These are phyloP conservation scores for Eupeodes luniger DNA, from an alignment of 2,888 invertebrate species.

Conservation along the genomic window DNA sequence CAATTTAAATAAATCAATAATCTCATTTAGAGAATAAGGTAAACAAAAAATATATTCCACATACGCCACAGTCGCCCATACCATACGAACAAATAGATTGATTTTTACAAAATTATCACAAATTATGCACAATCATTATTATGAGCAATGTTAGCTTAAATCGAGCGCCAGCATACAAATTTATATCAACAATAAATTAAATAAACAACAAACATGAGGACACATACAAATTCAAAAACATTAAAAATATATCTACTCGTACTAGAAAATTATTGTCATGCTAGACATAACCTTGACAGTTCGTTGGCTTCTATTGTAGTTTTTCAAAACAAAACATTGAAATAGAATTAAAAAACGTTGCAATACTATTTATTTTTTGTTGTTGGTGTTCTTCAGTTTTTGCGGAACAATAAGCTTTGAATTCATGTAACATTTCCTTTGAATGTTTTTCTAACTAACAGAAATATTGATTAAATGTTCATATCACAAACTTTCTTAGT, in stretches of 20 bases:
- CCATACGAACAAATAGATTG: background rate
- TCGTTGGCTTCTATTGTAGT: slow-evolving; percentile 47
- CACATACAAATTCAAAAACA: too few species aligned
- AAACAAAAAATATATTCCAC: background rate
- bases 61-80: background rate
- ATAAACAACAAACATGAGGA: background rate
- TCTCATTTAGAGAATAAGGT: background rate
- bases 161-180: background rate
- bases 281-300: slow-evolving; percentile 34
- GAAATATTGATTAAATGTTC: slow-evolving; percentile 5
- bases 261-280: background rate
- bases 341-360: background rate
- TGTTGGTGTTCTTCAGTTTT: background rate
- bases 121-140: background rate
- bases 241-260: too few species aligned
- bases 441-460: background rate
- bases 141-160: background rate
- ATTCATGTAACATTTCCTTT: slow-evolving; percentile 16
- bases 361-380: background rate
- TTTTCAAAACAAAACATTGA: slow-evolving; percentile 5
- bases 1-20: background rate
- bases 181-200: background rate
- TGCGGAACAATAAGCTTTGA: slow-evolving; percentile 21
- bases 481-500: background rate
- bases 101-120: background rate